Evolutionary conservation across 1,140 invertebrate species (phyloP), one percentile per base, ranked within the genome.

Genomic region (Dryas iulia): DNA sequence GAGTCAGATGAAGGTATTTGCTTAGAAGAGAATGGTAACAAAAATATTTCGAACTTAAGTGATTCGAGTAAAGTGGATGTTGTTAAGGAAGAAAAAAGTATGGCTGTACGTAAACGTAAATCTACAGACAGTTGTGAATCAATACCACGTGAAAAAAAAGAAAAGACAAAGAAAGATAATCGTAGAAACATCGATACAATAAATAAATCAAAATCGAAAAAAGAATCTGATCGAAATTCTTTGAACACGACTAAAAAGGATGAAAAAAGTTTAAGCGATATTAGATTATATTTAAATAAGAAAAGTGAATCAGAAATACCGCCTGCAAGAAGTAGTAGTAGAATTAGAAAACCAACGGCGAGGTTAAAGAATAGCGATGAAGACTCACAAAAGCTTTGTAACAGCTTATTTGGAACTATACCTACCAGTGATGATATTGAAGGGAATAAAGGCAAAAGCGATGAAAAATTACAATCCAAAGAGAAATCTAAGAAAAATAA

Each of bases 111-210:
- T 21, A 47, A 47, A 21, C 18, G 18, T 0, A 47, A 47, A 21
- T 47, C 18, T 21, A 21, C 2, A 47, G 39, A 47, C 18, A 47
- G 10, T 18, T 10, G 6, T 21, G 14, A 47, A 21, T 47, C 14
- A 8, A 47, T 18, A 39, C 14, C 33, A 18, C 7, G 33, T 39
- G 52, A 24, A 8, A 54, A 54, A 24, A 54, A 11, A 25, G 84
- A 87, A 61, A 73, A 89, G 65, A 84, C 83, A 4, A 76, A 82
- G 54, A 89, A 79, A 52, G 83, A 90, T 75, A 86, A 91, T 76
- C 89, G 86, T 47, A 83, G 83, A 76, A 81, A 69, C 14, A 77
- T 70, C 70, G 66, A 47, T 2, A 18, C 39, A 47, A 7, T 11
- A 18, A 47, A 47, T 18, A 18, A 47, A 47, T 21, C 39, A 8